Evolutionary conservation across 2,797 vertebrate species (phyloP), one percentile per base, ranked within the genome.

Genomic region (Microhierax caerulescens): DNA sequence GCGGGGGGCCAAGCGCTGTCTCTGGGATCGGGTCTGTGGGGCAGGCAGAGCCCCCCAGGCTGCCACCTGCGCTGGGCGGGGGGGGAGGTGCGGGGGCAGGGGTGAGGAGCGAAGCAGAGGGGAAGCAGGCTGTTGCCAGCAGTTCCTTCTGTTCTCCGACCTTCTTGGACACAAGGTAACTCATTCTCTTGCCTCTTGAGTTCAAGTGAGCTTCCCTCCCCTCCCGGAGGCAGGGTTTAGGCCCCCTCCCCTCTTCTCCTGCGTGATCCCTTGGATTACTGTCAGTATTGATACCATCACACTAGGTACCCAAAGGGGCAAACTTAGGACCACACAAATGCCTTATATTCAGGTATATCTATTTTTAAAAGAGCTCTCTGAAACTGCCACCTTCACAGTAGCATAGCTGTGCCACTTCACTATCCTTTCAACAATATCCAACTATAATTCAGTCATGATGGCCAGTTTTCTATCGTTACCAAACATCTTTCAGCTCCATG

Each of bases 1-100:
- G 0, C 1, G 9, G 36, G 24, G 10, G 48, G 20, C 6, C 0
- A 2, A 41, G 13, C 8, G 5, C 27, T 39, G 22, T 54, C 20
- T 23, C 25, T 82, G 60, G 24, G n/a, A 64, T 43, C 5, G 3
- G n/a, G 9, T 0, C 15, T 13, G 23, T 23, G n/a, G 0, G 0
- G 41, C 25, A 57, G 9, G 23, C 60, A 72, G 25, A 75, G 13
- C 3, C 25, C 32, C 2, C 0, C 23, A 20, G 24, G 23, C 54
- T 92, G 21, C 36, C 15, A 1, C 4, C 4, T 0, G 1, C 0
- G 5, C 48, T 1, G 3, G n/a, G n/a, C n/a, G 43, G 23, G 32
- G 41, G 12, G 48, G 21, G 32, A 34, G 12, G 10, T 0, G 0
- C 1, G 30, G 39, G 43, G 36, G 51, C 4, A 0, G 3, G 22